Evolutionary conservation across 64 coral and sea anemone species (phyloP), one percentile per base, ranked within the genome.

Genomic region (Montipora foliosa): DNA sequence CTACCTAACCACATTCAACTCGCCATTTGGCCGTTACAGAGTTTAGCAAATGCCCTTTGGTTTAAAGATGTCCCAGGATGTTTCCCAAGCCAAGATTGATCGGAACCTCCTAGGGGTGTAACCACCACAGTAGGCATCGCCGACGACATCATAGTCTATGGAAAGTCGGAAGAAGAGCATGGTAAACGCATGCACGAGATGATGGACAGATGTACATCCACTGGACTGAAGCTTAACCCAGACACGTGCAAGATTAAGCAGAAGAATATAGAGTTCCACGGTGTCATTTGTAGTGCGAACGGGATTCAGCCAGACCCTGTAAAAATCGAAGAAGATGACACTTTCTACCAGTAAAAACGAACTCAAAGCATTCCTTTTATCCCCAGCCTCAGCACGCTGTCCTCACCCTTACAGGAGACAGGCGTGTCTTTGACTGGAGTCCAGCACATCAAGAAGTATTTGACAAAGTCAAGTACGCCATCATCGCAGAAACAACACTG

Each of bases 171-270:
- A 76, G 87, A 83, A 62, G 80, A 84, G 19, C 93, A 95, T 12
- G 88, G 90, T 46, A n/a, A 45, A 0, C 47, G 86, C 46, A 57
- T 89, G 29, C 29, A 37, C 29, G 29, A 37, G 29, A 37, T 37
- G 29, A 37, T 37, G 8, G 5, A 6, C 24, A 87, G 74, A 75
- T 95, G 80, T 61, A 62, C 49, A 66, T 17, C 8, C 17, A 87
- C 61, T 77, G 81, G 88, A 3, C 79, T 90, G 44, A 95, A 87
- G 87, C 69, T 90, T 5, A 95, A 80, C 61, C 81, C 93, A 24
- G 93, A 91, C 51, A 95, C 79, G 77, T 95, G 87, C 69, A 69
- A 84, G 25, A 90, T 95, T 58, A 95, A 90, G 72, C 58, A 85
- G 47, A 79, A 81, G 37, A 79, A 21, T 7, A 79, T 90, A 12